Evolutionary conservation across 2,797 vertebrate species (phyloP).

Genomic region (Molossus alvarezi): DNA sequence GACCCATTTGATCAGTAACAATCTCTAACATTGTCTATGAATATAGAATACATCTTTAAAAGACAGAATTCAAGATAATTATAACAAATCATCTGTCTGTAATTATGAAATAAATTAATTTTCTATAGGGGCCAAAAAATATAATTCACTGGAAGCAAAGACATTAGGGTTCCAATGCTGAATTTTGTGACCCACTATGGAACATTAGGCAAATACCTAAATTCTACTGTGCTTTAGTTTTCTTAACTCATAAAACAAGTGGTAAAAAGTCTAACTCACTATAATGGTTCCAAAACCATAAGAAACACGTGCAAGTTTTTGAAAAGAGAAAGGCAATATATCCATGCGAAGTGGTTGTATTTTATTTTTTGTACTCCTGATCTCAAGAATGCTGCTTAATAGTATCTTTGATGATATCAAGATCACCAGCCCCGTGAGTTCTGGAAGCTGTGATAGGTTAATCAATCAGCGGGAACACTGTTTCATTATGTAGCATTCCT

Average conservation of each 20-base stretch:
- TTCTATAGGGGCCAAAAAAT: slow-evolving; percentile 30
- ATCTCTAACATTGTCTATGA: background rate
- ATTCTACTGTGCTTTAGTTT: background rate
- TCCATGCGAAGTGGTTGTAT: background rate
- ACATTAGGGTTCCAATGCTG: background rate
- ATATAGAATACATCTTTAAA: background rate
- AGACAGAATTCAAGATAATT: background rate
- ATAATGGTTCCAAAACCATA: background rate
- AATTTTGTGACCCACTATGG: background rate
- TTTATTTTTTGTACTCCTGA: background rate
- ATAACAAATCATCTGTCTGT: background rate
- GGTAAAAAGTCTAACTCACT: slow-evolving; percentile 21
- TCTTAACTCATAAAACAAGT: background rate
- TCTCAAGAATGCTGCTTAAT: slow-evolving; percentile 28
- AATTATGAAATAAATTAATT: slow-evolving; percentile 28
- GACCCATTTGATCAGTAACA: background rate
- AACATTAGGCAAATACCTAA: slow-evolving; percentile 31
- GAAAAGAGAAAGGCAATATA: background rate
- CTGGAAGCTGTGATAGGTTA: slow-evolving; percentile 10
- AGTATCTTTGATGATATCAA: slow-evolving; percentile 49
- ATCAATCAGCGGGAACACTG: slow-evolving; percentile 72
- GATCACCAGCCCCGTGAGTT: slow-evolving; percentile 25
- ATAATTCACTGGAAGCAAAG: background rate
- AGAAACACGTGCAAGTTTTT: background rate
- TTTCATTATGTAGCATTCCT: slow-evolving; percentile 78